phyloP scores from a whole-genome alignment of 2,797 vertebrate genomes.

The Sebastes umbrosus region DNA sequence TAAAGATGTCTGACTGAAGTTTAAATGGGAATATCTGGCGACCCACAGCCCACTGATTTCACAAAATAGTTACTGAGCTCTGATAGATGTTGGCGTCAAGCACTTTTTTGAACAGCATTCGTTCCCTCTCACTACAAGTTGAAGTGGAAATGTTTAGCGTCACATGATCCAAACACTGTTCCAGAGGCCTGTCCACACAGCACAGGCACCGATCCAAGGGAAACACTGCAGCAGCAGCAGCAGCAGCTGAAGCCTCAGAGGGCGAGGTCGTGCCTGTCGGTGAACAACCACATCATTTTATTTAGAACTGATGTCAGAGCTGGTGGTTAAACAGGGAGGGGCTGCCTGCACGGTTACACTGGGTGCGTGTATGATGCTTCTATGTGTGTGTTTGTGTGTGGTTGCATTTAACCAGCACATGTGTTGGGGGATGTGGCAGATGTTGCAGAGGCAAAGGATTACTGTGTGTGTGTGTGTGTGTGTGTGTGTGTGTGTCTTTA shows the following conservation, averaged over 20 bases:
- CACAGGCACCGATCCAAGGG: conserved; percentile 35
- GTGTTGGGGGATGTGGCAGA: conserved; percentile 71
- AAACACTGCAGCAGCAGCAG: conserved; percentile 43
- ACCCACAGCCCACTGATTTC: neutral
- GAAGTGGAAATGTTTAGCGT: conserved; percentile 3
- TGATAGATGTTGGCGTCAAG: neutral
- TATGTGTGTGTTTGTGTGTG: conserved; percentile 20
- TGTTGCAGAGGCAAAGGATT: conserved; percentile 72
- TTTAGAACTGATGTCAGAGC: conserved; percentile 75
- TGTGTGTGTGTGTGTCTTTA: conserved; percentile 49
- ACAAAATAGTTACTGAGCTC: neutral
- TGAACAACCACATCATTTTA: conserved; percentile 61
- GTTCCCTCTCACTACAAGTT: neutral
- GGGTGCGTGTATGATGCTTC: neutral
- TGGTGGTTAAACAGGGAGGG: conserved; percentile 73
- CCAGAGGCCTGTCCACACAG: conserved; percentile 23
- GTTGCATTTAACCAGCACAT: conserved; percentile 55
- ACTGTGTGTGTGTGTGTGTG: conserved; percentile 60
- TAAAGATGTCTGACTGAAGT: neutral
- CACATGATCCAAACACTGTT: conserved; percentile 5
- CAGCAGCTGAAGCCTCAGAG: conserved; percentile 48
- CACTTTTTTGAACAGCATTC: neutral
- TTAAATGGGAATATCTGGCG: neutral
- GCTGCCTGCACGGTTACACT: conserved; percentile 46
- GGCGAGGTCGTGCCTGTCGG: conserved; percentile 48